Percentiles rank a stretch among this genome's conserved stretches.
phyloP scores from a whole-genome alignment of 2,888 invertebrate genomes.

The Uropetala carovei region DNA sequence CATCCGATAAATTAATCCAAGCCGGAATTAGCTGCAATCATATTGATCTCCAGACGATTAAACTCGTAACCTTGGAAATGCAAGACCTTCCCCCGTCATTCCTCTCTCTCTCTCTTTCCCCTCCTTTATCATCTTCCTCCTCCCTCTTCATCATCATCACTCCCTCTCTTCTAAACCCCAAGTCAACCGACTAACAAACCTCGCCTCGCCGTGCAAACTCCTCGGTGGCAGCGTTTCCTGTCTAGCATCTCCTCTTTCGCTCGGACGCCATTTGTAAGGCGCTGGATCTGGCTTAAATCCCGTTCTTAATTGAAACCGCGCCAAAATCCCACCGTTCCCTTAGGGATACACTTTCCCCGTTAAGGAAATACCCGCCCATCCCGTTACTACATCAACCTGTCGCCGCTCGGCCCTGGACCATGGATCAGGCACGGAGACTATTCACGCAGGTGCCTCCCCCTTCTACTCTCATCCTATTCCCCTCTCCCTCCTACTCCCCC shows the following conservation, averaged over 20 bases:
- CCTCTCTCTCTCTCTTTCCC: neutral
- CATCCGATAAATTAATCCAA: too few species aligned
- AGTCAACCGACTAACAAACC: neutral
- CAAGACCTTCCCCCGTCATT: too few species aligned
- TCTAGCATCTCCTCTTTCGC: conserved; percentile 2
- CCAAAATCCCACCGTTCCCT: conserved; percentile 28
- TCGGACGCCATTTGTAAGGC: neutral
- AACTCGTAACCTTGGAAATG: too few species aligned
- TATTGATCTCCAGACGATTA: too few species aligned
- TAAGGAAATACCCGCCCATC: conserved; percentile 13
- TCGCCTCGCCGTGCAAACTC: neutral
- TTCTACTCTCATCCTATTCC: too few species aligned
- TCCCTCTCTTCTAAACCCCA: neutral
- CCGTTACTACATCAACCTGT: neutral
- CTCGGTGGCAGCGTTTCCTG: neutral
- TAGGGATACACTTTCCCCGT: conserved; percentile 16
- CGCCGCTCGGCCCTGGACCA: neutral
- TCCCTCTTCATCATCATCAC: too few species aligned
- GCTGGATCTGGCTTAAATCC: neutral
- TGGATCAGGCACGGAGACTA: neutral
- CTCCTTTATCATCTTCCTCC: neutral
- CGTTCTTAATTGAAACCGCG: conserved; percentile 50
- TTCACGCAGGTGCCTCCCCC: neutral
- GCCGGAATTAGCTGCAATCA: too few species aligned
- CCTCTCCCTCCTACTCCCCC: too few species aligned